Base-by-base conservation (phyloP, 2,888 invertebrate genomes). In the Ennomos quercinarius region DNA sequence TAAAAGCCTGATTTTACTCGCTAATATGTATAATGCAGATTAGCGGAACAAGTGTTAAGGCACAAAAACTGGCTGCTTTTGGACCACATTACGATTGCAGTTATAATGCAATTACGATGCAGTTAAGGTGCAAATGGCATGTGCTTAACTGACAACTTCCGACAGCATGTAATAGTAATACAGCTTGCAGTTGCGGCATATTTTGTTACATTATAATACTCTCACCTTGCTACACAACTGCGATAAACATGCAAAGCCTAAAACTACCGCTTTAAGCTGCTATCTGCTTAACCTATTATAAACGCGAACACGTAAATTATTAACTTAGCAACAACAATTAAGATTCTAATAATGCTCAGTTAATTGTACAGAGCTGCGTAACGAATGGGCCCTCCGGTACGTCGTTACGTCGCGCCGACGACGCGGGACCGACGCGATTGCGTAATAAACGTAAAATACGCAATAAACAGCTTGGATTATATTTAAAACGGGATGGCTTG, bases 261-360 rank as follows among this genome's bases (percentile, higher is more conserved):
- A 47, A 47, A 58, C 47, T 53, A 58, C 35, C 46, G 12, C 51
- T 39, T 27, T 49, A 46, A 61, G 43, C 51, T 43, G 40, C 10
- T 62, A 62, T 66, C 66, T 61, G 60, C 50, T 56, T 56, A 58
- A 57, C 59, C 61, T 66, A 66, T 68, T 60, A 64, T 57, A 55
- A 65, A 65, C 62, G 59, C 37, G 64, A 66, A 50, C 61, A 56
- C 52, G 61, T 67, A 66, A 67, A 65, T 67, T 65, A 69, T 67
- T 54, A 67, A 65, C 54, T 69, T 57, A 17, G 61, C 54, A 69
- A 69, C 67, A 67, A 69, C 68, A 69, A 67, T 69, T 69, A 69
- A 67, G 68, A 69, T 65, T 67, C 63, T 68, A 65, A 68, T 68
- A 68, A 67, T 62, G 65, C 67, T 65, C 58, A 64, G 64, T 65